A percentile compares a stretch with the other conserved stretches of the same genome.
Evolutionary conservation across 2,113 vertebrate genomes (phyloP).

Genomic region (Paracanthobrama guichenoti): DNA sequence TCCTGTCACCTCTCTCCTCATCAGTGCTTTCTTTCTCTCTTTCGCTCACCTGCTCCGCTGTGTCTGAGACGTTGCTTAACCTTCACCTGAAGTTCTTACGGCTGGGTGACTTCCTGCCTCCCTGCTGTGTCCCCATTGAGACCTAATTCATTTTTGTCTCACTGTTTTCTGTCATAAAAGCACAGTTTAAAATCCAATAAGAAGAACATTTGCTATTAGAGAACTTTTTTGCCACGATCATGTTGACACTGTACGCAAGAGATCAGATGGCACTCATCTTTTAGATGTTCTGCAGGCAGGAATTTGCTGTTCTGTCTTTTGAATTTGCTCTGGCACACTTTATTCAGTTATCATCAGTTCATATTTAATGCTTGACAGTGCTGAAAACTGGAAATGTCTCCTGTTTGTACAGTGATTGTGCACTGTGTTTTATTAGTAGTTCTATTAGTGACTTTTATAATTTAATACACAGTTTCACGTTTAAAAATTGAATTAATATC

Average conservation of each 20-base stretch:
- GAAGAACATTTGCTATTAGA: slow-evolving; percentile 18
- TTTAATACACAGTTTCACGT: background rate
- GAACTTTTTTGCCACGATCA: background rate
- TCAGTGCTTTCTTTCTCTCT: slow-evolving; percentile 25
- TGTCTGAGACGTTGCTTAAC: slow-evolving; percentile 31
- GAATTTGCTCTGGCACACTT: background rate
- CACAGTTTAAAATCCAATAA: slow-evolving; percentile 15
- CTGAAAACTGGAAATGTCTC: background rate
- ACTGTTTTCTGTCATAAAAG: slow-evolving; percentile 19
- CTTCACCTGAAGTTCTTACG: slow-evolving; percentile 36
- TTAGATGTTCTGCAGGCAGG: background rate
- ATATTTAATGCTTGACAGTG: slow-evolving; percentile 1
- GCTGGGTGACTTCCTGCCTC: slow-evolving; percentile 23
- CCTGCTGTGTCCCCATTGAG: background rate
- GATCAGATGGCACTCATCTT: background rate
- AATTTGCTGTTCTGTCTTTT: background rate
- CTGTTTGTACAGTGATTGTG: background rate
- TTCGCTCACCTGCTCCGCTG: background rate
- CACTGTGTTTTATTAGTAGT: background rate
- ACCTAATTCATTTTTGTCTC: slow-evolving; percentile 28
- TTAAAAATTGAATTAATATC: background rate
- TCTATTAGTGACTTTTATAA: background rate
- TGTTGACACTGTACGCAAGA: background rate
- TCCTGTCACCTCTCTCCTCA: slow-evolving; percentile 46
- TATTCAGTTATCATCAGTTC: slow-evolving; percentile 7